phyloP scores from a whole-genome alignment of 2,888 invertebrate species.

The Neoaliturus tenellus region DNA sequence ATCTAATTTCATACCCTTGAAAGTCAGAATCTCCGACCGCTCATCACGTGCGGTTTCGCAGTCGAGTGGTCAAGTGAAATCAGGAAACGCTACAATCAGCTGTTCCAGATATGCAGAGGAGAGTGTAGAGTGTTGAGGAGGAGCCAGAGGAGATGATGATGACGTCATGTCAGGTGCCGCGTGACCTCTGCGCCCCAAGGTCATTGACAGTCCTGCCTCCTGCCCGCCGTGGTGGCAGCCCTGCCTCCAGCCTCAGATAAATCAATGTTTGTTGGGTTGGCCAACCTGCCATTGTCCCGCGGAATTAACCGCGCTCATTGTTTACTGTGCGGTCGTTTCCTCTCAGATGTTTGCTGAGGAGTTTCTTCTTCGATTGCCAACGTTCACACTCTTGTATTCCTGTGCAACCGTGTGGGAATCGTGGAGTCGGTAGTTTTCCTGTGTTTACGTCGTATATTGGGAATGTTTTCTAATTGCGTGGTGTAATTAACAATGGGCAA shows the following conservation, averaged over 20 bases:
- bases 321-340: not conserved
- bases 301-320: conserved; percentile 26
- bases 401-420: not conserved
- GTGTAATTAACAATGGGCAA: too few relatives aligned
- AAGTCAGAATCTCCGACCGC: too few relatives aligned
- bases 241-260: conserved; percentile 9
- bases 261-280: conserved; percentile 19
- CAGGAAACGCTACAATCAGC: not conserved
- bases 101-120: not conserved
- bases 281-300: conserved; percentile 15
- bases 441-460: not conserved
- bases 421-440: not conserved
- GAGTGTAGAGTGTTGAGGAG: not conserved
- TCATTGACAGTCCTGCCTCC: conserved; percentile 44
- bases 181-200: conserved; percentile 37
- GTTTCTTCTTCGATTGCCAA: not conserved
- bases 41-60: not conserved
- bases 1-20: too few relatives aligned
- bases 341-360: not conserved
- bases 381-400: not conserved
- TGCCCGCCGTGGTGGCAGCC: conserved; percentile 11
- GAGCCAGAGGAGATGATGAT: not conserved
- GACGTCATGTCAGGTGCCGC: conserved; percentile 44
- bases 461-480: too few relatives aligned
- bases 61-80: not conserved